Conservation (phyloP, 2,888 invertebrate species). For the Hirtodrosophila histrioides region DNA sequence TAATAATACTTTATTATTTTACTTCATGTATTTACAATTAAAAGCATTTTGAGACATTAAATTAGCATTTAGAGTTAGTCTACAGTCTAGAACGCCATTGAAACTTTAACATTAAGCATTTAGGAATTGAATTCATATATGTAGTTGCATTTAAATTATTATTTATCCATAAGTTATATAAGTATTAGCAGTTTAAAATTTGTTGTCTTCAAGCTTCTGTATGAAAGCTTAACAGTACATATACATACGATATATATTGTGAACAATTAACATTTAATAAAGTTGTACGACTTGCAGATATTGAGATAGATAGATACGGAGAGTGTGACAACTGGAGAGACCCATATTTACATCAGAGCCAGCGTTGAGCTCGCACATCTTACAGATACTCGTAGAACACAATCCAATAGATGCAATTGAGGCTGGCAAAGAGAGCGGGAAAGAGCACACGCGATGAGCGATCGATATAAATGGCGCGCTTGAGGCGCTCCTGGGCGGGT, state of each 20-base stretch:
- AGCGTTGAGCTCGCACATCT: conserved; percentile 47
- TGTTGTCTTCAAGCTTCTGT: conserved; percentile 64
- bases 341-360: conserved; percentile 57
- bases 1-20: conserved; percentile 26
- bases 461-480: conserved; percentile 89
- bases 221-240: conserved; percentile 47
- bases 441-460: conserved; percentile 89
- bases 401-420: conserved; percentile 90
- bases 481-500: conserved; percentile 87
- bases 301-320: conserved; percentile 7
- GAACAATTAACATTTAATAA: conserved; percentile 67
- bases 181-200: conserved; percentile 64
- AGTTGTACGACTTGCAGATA: conserved; percentile 35
- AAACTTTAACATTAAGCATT: conserved; percentile 55
- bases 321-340: conserved; percentile 11
- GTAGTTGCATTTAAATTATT: conserved; percentile 26
- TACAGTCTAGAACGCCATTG: conserved; percentile 52
- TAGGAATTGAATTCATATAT: conserved; percentile 66
- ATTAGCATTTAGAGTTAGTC: conserved; percentile 50
- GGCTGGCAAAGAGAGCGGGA: conserved; percentile 88
- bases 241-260: conserved; percentile 40
- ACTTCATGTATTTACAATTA: conserved; percentile 72
- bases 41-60: conserved; percentile 69
- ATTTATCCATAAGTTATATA: conserved; percentile 33
- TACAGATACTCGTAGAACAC: conserved; percentile 90